phyloP scores from a whole-genome alignment of 2,888 invertebrate species.

The Ennomos erosarius region DNA sequence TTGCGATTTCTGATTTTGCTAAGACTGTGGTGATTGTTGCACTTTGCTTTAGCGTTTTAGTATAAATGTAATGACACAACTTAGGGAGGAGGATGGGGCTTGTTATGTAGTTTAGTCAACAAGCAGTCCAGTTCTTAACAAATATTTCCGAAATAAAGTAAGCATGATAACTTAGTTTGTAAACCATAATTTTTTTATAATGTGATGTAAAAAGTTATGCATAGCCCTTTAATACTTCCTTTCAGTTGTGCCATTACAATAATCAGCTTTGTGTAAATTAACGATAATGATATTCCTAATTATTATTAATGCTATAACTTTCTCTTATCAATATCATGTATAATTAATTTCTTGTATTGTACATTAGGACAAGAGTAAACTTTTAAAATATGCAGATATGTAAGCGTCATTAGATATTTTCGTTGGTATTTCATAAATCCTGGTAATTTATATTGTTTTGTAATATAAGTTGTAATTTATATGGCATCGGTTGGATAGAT shows the following conservation, averaged over 20 bases:
- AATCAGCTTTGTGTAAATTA: constrained; percentile 25
- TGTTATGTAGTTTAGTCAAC: too few species aligned
- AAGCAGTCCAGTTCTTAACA: too few species aligned
- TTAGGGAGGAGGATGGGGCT: neutral
- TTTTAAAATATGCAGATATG: constrained; percentile 14
- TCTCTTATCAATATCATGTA: constrained; percentile 37
- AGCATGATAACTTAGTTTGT: too few species aligned
- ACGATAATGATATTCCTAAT: constrained; percentile 36
- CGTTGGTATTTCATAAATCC: constrained; percentile 35
- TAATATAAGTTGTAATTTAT: constrained; percentile 46
- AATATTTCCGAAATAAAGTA: too few species aligned
- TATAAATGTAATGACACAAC: constrained; percentile 19
- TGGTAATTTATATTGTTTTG: constrained; percentile 49
- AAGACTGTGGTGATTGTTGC: constrained; percentile 18
- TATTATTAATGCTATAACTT: constrained; percentile 44
- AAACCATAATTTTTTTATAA: too few species aligned
- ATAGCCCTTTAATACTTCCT: constrained; percentile 1
- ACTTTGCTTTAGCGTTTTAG: constrained; percentile 13
- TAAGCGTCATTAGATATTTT: constrained; percentile 35
- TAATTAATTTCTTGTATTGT: constrained; percentile 27
- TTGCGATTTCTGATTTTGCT: constrained; percentile 3
- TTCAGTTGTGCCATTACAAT: constrained; percentile 25
- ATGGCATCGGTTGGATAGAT: constrained; percentile 31
- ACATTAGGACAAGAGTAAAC: constrained; percentile 25
- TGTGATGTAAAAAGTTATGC: too few species aligned